Conservation (phyloP, 1,140 invertebrate species). For the Diorhabda carinulata region DNA sequence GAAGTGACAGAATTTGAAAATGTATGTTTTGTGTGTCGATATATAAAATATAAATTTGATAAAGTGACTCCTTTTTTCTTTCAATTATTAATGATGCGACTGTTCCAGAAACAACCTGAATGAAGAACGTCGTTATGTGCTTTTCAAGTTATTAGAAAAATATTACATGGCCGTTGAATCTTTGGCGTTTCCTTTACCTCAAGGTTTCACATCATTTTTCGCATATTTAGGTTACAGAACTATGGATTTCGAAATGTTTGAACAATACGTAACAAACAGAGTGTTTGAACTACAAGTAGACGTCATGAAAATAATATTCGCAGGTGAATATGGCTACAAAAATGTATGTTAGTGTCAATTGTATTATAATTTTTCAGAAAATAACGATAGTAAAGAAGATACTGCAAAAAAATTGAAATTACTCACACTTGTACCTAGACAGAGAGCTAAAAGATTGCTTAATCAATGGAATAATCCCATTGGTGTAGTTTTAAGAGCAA, state of each 20-base stretch:
- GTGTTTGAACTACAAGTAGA: constrained; percentile 83
- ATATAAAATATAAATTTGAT: too few relatives aligned
- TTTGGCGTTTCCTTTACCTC: constrained; percentile 77
- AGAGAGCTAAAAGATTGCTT: constrained; percentile 68
- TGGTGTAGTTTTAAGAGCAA: constrained; percentile 70
- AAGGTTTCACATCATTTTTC: constrained; percentile 83
- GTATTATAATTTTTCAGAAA: constrained; percentile 52
- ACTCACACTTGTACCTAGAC: constrained; percentile 67
- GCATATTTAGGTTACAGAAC: constrained; percentile 77
- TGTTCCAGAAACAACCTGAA: constrained; percentile 67
- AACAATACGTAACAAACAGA: constrained; percentile 74
- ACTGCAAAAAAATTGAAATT: constrained; percentile 68
- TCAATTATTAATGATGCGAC: neutral
- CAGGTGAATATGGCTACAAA: constrained; percentile 52
- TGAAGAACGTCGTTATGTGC: constrained; percentile 59
- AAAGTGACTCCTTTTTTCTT: too few relatives aligned
- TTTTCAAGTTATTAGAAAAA: constrained; percentile 71
- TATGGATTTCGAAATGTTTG: constrained; percentile 68
- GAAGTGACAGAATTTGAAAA: too few relatives aligned
- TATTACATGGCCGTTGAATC: constrained; percentile 72
- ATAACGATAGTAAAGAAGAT: constrained; percentile 62
- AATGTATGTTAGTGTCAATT: neutral
- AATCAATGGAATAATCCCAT: constrained; percentile 74
- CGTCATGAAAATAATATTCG: constrained; percentile 77
- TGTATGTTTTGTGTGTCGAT: too few relatives aligned